These are phyloP conservation scores for Drosophila siamana DNA, from an alignment of 2,888 invertebrate species.

Conservation along the genomic window DNA sequence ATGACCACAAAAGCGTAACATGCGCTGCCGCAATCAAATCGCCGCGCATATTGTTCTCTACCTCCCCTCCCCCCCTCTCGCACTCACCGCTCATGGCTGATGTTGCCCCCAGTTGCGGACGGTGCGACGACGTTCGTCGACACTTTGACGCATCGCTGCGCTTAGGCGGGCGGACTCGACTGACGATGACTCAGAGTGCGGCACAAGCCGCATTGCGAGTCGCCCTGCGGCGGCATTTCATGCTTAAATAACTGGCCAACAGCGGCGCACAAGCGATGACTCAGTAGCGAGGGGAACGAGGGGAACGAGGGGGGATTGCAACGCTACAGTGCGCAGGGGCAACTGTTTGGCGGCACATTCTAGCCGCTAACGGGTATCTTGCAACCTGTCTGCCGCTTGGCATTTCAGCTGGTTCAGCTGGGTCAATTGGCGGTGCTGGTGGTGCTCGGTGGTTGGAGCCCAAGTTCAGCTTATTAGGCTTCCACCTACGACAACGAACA, in stretches of 20 bases:
- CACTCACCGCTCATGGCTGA: neutral
- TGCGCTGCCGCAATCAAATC: conserved; percentile 63
- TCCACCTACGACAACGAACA: conserved; percentile 14
- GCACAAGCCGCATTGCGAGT: conserved; percentile 39
- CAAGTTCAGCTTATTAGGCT: conserved; percentile 14
- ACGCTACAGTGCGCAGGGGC: conserved; percentile 64
- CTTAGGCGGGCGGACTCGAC: conserved; percentile 53
- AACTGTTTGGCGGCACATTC: conserved; percentile 6
- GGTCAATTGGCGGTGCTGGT: conserved; percentile 1
- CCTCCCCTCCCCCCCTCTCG: neutral
- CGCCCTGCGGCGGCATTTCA: conserved; percentile 55
- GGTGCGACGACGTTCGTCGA: conserved; percentile 66
- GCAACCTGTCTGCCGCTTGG: conserved; percentile 32
- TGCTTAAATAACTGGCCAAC: conserved; percentile 62
- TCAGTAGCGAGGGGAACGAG: neutral
- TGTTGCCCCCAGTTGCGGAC: conserved; percentile 5
- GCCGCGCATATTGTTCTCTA: conserved; percentile 21
- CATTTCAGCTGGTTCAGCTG: conserved; percentile 26
- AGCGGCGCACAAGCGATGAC: neutral
- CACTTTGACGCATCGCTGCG: conserved; percentile 76
- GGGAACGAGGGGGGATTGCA: conserved; percentile 21
- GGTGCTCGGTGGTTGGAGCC: neutral
- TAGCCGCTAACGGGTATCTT: conserved; percentile 45
- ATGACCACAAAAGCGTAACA: conserved; percentile 74
- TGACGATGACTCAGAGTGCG: conserved; percentile 64